Conservation (phyloP, 2,888 invertebrate genomes). For the Hydraecia micacea region DNA sequence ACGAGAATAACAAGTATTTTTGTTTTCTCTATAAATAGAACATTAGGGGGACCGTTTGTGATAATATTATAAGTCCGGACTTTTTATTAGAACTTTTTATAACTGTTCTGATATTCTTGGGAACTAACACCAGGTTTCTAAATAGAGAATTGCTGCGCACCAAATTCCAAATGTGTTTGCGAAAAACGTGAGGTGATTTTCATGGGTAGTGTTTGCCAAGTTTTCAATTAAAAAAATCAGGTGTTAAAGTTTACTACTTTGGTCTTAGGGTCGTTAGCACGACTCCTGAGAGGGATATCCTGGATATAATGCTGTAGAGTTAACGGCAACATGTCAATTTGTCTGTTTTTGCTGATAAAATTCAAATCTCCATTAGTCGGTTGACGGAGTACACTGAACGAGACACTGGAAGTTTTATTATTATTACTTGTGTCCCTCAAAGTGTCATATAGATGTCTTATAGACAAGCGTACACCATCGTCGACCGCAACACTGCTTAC, state of each 20-base stretch:
- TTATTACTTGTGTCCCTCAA: no score
- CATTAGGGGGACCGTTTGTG: neutral
- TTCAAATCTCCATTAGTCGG: neutral
- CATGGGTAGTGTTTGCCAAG: no score
- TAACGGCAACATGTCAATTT: neutral
- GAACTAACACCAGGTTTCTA: neutral
- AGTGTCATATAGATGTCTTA: no score
- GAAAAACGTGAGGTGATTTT: no score
- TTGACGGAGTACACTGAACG: no score
- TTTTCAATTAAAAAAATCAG: no score
- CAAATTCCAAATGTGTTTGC: neutral
- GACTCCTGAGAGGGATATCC: neutral
- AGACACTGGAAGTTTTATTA: no score
- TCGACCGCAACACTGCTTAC: no score
- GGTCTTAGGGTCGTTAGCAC: no score
- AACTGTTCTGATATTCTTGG: neutral
- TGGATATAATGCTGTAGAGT: neutral
- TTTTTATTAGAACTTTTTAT: neutral
- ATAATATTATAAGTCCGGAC: conserved; percentile 11
- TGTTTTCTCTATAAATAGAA: conserved; percentile 17
- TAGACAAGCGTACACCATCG: no score
- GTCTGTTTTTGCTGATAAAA: neutral
- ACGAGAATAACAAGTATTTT: conserved; percentile 12
- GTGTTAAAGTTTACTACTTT: no score
- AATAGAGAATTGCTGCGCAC: neutral